Percentiles rank a stretch among this genome's conserved stretches.
Evolutionary conservation across 2,797 vertebrate genomes (phyloP).

Genomic region (Dromococcyx pavoninus): DNA sequence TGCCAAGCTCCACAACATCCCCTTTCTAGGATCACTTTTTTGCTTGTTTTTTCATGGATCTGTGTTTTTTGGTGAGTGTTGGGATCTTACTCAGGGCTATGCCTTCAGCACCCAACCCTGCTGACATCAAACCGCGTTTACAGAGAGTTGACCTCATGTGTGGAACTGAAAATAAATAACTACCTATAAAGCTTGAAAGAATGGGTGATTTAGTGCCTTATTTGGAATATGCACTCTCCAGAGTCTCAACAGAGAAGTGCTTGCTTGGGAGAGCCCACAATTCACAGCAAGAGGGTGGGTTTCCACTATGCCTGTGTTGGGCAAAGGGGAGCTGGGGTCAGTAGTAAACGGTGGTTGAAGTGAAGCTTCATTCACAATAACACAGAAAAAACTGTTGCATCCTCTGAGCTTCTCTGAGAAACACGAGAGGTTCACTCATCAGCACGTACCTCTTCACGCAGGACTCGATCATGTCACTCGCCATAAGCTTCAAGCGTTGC

Average conservation of each 20-base stretch:
- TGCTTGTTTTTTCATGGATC: background rate
- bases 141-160: background rate
- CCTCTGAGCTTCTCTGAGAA: background rate
- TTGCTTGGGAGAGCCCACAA: background rate
- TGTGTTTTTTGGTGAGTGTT: background rate
- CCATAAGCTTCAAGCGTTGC: slow-evolving; percentile 96
- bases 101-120: background rate
- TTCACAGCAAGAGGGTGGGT: background rate
- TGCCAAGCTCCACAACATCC: background rate
- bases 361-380: background rate
- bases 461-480: slow-evolving; percentile 98
- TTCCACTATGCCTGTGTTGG: background rate
- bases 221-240: background rate
- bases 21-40: background rate
- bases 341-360: background rate
- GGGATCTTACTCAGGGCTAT: background rate
- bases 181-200: background rate
- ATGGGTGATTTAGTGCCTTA: background rate
- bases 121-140: background rate
- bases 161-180: background rate
- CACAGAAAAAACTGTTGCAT: background rate
- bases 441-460: slow-evolving; percentile 90
- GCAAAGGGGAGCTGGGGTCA: background rate
- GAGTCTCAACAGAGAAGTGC: background rate
- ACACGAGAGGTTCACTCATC: accelerated